Evolutionary conservation across 2,797 vertebrate genomes (phyloP), one percentile per base, ranked within the genome.

Genomic region (Girardinus metallicus): DNA sequence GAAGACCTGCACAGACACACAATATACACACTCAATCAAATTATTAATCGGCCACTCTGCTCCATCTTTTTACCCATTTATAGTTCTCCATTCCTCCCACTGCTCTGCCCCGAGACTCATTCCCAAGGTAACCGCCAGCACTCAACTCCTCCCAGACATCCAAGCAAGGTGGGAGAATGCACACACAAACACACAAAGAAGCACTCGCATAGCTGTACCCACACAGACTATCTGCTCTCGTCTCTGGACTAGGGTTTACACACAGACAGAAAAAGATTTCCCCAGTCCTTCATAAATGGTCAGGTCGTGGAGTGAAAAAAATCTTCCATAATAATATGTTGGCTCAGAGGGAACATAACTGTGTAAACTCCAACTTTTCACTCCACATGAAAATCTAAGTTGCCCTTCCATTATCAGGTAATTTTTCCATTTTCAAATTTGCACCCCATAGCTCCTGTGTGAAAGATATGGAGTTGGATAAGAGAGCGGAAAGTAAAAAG

Each of bases 101-200:
- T 51, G 79, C 83, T 87, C 82, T 91, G 85, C 85, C 88, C 87
- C 76, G 80, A 88, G 87, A 88, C 80, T 80, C 76, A 93, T 94
- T 21, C 68, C 88, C 92, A 90, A 84, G 91, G 91, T 88, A 94
- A 93, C 92, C 78, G 66, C 79, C 89, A 86, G 83, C 85, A 83
- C 87, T 90, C 83, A 80, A 83, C 82, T 78, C 80, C 79, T 83
- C 72, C 73, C 80, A 92, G 91, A 92, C 91, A 89, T 91, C 74
- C 86, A 86, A 90, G 91, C 88, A 93, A 93, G 88, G 86, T 93
- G 80, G 88, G 62, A 29, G 49, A 73, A 84, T 23, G n/a, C 26
- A 39, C 41, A 78, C n/a, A 51, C 64, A 60, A 62, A 77, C 16
- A 6, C 39, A 29, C 62, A 53, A 29, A 64, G 9, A 41, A n/a